Evolutionary conservation across 2,113 vertebrate genomes (phyloP), one percentile per base, ranked within the genome.

Genomic region (Ceyx melanurus): DNA sequence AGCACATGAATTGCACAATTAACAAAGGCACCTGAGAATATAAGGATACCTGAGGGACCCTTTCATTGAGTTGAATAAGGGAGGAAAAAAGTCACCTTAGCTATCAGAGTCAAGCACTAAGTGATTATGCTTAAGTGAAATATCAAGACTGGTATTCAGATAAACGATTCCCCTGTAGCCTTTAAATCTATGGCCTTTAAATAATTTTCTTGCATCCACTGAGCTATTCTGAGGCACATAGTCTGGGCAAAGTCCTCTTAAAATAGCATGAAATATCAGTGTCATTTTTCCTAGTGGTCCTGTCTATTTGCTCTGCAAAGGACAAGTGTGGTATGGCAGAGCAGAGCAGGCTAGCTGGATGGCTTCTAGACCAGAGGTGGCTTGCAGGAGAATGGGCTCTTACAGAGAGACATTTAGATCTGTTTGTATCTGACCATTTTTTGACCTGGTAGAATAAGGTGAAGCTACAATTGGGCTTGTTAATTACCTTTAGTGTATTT

Each of bases 1-100:
- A 66, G 58, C 28, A 62, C 18, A 3, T 3, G 62, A 90, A 71
- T 51, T 42, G 26, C 7, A 45, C 70, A 79, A 72, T 82, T 86
- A 94, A 82, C 6, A 3, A 66, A 86, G 61, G 53, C 15, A 3
- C 37, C 13, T 61, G 73, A 78, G 77, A 65, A 86, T 65, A 82
- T 28, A 42, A 75, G 83, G 79, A 75, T 73, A 70, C 71, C 81
- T 37, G 25, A 50, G 83, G 58, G 89, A 82, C 11, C 50, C 50
- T 87, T 90, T 29, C 21, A 58, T 1, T 42, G 33, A 67, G 25
- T 25, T 54, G 71, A 54, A n/a, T 54, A 54, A 77, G 57, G 46
- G 35, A 65, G 51, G 64, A 19, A 50, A 92, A 70, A 91, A 88
- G 90, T 96, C 95, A 95, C 95, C 94, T 96, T 95, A 75, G 87